Percentiles rank a stretch among this genome's conserved stretches.
Evolutionary conservation across 2,888 invertebrate genomes (phyloP).

Genomic region (Tipula unca): DNA sequence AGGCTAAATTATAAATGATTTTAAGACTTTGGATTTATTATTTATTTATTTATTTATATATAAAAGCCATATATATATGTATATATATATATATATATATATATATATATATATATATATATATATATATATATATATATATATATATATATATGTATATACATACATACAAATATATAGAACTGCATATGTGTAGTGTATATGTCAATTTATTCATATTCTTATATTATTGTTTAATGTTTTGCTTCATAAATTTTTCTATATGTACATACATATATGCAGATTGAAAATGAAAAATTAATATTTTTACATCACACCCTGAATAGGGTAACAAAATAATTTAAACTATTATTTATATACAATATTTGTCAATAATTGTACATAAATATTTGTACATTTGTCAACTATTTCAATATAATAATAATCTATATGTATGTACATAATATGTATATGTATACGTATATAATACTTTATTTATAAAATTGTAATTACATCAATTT

Average conservation of each 20-base stretch:
- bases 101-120: background rate
- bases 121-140: background rate
- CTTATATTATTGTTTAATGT: background rate
- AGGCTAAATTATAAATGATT: constrained; percentile 14
- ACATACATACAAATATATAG: background rate
- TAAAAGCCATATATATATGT: background rate
- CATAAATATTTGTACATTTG: too few relatives aligned
- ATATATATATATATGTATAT: background rate
- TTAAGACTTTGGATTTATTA: background rate
- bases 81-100: background rate
- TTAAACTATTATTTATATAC: too few relatives aligned
- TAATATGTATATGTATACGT: background rate
- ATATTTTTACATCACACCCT: background rate
- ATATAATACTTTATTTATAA: too few relatives aligned
- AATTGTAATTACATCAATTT: too few relatives aligned
- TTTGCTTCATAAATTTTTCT: background rate
- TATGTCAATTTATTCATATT: background rate
- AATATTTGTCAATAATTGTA: too few relatives aligned
- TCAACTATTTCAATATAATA: background rate
- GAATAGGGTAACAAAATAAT: background rate
- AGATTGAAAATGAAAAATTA: background rate
- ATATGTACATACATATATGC: background rate
- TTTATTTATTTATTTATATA: background rate
- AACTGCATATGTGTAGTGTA: background rate
- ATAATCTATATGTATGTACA: background rate